phyloP scores from a whole-genome alignment of 2,113 vertebrate species.

The Oncorhynchus keta region DNA sequence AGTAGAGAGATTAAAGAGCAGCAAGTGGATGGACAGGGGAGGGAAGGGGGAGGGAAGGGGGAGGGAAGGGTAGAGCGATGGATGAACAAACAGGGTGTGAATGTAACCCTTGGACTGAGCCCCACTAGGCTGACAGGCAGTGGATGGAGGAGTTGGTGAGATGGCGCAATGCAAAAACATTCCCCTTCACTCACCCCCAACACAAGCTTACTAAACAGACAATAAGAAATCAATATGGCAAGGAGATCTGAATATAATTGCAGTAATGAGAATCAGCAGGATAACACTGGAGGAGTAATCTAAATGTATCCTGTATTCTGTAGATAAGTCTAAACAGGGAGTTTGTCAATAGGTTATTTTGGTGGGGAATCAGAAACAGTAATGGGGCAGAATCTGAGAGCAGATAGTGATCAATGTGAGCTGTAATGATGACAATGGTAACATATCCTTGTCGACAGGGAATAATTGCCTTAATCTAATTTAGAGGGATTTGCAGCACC shows the following conservation, averaged over 20 bases:
- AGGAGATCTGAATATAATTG: background rate
- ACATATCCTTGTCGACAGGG: constrained; percentile 21
- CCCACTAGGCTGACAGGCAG: constrained; percentile 26
- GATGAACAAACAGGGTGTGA: constrained; percentile 27
- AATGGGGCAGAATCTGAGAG: constrained; percentile 16
- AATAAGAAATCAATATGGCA: background rate
- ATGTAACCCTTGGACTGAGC: constrained; percentile 41
- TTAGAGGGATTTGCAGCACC: constrained; percentile 11
- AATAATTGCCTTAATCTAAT: constrained; percentile 31
- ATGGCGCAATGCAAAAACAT: background rate
- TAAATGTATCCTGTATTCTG: background rate
- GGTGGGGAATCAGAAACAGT: constrained; percentile 16
- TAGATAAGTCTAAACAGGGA: background rate
- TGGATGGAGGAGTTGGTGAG: constrained; percentile 11
- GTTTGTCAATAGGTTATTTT: constrained; percentile 17
- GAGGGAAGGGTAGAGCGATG: constrained; percentile 25
- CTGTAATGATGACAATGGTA: constrained; percentile 35
- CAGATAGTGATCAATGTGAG: constrained; percentile 19
- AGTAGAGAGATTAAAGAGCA: constrained; percentile 40
- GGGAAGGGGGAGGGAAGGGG: background rate
- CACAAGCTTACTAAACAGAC: background rate
- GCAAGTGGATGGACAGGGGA: background rate
- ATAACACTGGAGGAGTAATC: constrained; percentile 7
- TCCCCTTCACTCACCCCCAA: background rate
- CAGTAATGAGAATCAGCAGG: background rate